phyloP scores from a whole-genome alignment of 2,113 vertebrate genomes.

The Nesogale talazaci region DNA sequence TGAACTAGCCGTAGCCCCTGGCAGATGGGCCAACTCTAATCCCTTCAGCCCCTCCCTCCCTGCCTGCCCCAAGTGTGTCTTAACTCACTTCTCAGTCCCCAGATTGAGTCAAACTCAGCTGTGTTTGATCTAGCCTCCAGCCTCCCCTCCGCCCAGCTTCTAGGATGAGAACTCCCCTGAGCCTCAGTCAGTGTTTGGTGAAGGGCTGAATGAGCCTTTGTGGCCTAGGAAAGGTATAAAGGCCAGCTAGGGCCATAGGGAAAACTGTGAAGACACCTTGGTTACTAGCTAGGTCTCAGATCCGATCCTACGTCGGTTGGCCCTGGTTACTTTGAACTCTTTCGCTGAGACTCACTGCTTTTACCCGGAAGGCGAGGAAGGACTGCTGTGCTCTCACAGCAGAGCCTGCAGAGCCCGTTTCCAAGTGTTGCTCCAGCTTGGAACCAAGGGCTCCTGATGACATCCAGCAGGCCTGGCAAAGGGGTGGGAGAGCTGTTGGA shows the following conservation, averaged over 20 bases:
- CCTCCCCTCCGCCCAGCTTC: neutral
- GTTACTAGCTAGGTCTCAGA: constrained; percentile 1
- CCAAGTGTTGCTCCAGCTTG: too few species aligned
- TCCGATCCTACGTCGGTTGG: neutral
- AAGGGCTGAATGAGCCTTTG: constrained; percentile 68
- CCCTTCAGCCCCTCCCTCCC: neutral
- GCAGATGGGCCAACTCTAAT: neutral
- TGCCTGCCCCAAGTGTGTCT: neutral
- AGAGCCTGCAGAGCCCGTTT: neutral
- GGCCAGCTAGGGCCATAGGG: constrained; percentile 44
- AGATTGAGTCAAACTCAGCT: neutral
- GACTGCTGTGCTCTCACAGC: neutral
- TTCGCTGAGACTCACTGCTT: neutral
- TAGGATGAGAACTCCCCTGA: constrained; percentile 32
- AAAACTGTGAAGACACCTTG: constrained; percentile 17
- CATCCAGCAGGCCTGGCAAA: neutral
- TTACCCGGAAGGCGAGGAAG: neutral
- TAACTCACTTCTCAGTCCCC: neutral
- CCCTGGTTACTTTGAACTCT: neutral
- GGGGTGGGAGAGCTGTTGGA: neutral
- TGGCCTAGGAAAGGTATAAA: constrained; percentile 56
- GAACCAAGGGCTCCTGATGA: too few species aligned
- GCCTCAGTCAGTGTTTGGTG: constrained; percentile 66
- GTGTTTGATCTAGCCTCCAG: constrained; percentile 29
- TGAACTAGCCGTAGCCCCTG: neutral